Percentiles rank a stretch among this genome's conserved stretches.
phyloP scores from a whole-genome alignment of 2,888 invertebrate genomes.

The Branchipolynoe longqiensis region DNA sequence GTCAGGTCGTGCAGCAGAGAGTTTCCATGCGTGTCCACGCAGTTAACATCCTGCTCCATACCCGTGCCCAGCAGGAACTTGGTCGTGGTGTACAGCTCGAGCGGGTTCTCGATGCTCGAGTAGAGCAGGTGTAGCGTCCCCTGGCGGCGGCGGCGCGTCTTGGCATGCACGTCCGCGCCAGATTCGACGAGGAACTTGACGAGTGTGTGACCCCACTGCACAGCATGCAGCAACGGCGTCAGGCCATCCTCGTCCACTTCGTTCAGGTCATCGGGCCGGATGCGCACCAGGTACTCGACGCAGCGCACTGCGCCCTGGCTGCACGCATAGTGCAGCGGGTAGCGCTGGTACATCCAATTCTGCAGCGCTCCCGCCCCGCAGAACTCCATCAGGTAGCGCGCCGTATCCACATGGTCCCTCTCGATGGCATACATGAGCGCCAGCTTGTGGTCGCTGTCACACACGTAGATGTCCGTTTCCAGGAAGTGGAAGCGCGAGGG shows the following conservation, averaged over 20 bases:
- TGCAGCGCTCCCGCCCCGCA: conserved; percentile 74
- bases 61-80: conserved; percentile 87
- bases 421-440: conserved; percentile 79
- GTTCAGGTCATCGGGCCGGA: conserved; percentile 73
- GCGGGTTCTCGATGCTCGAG: conserved; percentile 75
- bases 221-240: conserved; percentile 89
- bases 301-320: conserved; percentile 85
- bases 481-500: conserved; percentile 76
- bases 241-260: conserved; percentile 85
- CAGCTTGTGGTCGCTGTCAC: conserved; percentile 72
- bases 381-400: conserved; percentile 64
- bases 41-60: conserved; percentile 87
- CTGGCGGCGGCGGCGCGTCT: conserved; percentile 88
- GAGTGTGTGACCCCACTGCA: conserved; percentile 88
- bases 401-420: conserved; percentile 74
- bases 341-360: conserved; percentile 49
- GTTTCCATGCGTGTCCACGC: conserved; percentile 88
- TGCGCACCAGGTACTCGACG: conserved; percentile 75
- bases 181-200: conserved; percentile 83
- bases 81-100: conserved; percentile 86
- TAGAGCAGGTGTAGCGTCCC: conserved; percentile 84
- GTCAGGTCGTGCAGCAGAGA: conserved; percentile 86
- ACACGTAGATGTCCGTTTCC: conserved; percentile 77
- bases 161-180: conserved; percentile 88
- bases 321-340: conserved; percentile 80